Conservation (phyloP, 2,797 vertebrate species). For the Huso huso region DNA sequence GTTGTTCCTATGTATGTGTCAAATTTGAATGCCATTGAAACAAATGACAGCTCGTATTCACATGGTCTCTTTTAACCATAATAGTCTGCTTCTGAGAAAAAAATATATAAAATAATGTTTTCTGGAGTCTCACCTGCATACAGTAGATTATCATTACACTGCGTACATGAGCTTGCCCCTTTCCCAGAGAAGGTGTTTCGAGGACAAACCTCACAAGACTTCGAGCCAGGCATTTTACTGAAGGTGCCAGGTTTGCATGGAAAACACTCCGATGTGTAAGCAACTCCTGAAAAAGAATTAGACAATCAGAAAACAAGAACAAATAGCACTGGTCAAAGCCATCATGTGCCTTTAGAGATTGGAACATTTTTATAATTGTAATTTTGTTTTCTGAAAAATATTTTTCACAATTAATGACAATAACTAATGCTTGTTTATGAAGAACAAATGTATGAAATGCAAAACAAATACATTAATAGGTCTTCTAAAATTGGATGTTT, state of each 20-base stretch:
- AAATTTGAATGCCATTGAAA: no score
- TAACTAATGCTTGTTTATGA: no score
- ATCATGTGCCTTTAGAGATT: neutral
- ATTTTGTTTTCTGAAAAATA: no score
- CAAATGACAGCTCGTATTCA: no score
- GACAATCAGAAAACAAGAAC: neutral
- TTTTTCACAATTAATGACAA: no score
- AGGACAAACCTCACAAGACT: slow-evolving; percentile 74
- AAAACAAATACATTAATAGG: no score
- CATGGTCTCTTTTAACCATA: no score
- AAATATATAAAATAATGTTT: no score
- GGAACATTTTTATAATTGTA: no score
- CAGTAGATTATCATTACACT: slow-evolving; percentile 67
- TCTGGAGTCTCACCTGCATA: slow-evolving; percentile 68
- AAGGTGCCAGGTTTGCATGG: slow-evolving; percentile 85
- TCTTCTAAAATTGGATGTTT: no score
- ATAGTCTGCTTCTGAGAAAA: neutral
- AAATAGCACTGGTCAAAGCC: slow-evolving; percentile 28
- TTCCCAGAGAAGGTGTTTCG: slow-evolving; percentile 80
- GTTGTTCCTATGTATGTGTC: no score
- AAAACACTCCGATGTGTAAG: slow-evolving; percentile 92
- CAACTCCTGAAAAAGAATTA: slow-evolving; percentile 68
- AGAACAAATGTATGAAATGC: no score
- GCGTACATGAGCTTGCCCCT: slow-evolving; percentile 80
- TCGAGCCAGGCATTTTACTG: slow-evolving; percentile 73